Conservation (phyloP, 2,797 vertebrate genomes). For the Lithobates pipiens region DNA sequence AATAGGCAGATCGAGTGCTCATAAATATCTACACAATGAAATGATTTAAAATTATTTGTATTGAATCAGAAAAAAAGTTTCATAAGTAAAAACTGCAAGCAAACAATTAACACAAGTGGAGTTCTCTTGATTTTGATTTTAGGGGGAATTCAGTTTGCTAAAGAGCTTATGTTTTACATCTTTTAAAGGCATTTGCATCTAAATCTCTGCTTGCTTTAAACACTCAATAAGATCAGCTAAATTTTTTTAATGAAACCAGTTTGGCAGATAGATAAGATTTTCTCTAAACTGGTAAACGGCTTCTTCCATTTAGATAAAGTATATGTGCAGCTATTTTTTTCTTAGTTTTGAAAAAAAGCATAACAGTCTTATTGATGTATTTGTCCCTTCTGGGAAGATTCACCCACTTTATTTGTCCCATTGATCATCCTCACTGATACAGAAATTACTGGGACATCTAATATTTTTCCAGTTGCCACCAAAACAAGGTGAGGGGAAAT, state of each 20-base stretch:
- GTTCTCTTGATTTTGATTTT: not conserved
- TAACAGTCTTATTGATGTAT: not conserved
- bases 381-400: no score
- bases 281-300: not conserved
- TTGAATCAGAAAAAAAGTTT: not conserved
- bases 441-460: no score
- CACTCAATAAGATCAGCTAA: not conserved
- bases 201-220: no score
- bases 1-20: not conserved
- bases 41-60: not conserved
- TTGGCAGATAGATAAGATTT: not conserved
- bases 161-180: no score
- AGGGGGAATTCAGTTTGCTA: not conserved
- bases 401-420: no score
- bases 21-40: not conserved
- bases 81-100: not conserved
- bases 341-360: not conserved
- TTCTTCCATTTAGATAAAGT: not conserved
- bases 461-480: no score
- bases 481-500: no score
- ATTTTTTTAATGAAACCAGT: not conserved
- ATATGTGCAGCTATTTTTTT: not conserved
- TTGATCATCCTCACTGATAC: no score
- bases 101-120: not conserved
- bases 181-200: no score